A percentile compares a stretch with the other conserved stretches of the same genome.
Evolutionary conservation across 2,113 vertebrate genomes (phyloP).

Genomic region (Campylorhamphus procurvoides): DNA sequence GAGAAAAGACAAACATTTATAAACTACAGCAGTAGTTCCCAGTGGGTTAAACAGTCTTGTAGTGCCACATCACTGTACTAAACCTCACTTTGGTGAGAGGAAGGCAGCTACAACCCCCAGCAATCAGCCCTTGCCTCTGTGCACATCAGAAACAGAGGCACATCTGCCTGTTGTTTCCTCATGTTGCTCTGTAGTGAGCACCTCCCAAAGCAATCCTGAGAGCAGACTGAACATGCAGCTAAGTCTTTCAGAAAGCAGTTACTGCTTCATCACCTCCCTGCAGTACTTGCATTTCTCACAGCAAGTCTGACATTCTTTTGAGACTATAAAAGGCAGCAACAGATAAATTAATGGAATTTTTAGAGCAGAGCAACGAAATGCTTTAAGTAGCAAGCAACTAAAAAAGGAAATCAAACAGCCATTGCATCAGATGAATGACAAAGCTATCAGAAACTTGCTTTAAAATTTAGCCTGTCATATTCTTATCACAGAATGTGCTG

Average conservation of each 20-base stretch:
- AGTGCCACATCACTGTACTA: neutral
- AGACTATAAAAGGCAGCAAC: constrained; percentile 16
- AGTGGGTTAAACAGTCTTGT: neutral
- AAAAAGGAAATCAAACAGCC: constrained; percentile 2
- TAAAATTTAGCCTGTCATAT: neutral
- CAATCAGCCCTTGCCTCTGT: neutral
- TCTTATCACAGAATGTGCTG: neutral
- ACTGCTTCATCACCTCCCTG: neutral
- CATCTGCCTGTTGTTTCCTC: neutral
- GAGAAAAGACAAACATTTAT: neutral
- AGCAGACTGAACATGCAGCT: neutral
- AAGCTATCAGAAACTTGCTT: neutral
- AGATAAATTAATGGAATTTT: constrained; percentile 3
- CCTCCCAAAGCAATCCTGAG: neutral
- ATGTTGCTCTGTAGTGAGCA: neutral
- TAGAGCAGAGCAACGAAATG: neutral
- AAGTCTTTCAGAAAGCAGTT: neutral
- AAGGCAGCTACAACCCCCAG: neutral
- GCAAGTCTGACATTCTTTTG: neutral
- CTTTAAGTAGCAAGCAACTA: constrained; percentile 11
- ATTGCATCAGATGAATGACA: neutral
- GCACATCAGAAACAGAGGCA: neutral
- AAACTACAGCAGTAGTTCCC: neutral
- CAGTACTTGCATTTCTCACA: neutral
- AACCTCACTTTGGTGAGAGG: neutral